phyloP scores from a whole-genome alignment of 2,888 invertebrate species.

The Coelopa pilipes region DNA sequence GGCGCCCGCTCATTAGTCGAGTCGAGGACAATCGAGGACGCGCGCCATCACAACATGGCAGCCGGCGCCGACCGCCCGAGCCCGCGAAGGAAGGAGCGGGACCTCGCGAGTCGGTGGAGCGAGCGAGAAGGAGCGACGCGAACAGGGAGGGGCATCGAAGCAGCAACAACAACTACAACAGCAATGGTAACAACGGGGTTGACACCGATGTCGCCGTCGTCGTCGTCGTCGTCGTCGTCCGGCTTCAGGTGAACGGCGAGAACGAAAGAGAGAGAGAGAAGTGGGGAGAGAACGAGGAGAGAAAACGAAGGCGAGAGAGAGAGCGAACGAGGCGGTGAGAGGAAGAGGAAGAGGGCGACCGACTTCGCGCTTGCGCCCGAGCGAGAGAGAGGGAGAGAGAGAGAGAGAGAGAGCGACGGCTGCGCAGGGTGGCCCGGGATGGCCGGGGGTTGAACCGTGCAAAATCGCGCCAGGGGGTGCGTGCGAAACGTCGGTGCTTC shows the following conservation, averaged over 20 bases:
- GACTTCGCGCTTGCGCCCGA: no score
- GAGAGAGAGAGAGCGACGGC: neutral
- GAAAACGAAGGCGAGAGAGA: neutral
- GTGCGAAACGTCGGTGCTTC: neutral
- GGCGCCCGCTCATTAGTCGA: conserved; percentile 30
- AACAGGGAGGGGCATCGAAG: conserved; percentile 56
- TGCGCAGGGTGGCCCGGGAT: neutral
- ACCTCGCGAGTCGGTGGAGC: conserved; percentile 5
- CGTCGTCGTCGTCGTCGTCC: neutral
- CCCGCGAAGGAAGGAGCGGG: neutral
- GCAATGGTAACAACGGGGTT: conserved; percentile 22
- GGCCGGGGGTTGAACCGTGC: conserved; percentile 15
- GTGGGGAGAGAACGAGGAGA: neutral
- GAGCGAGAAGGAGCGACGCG: conserved; percentile 47
- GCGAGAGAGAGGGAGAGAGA: no score
- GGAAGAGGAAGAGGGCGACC: neutral
- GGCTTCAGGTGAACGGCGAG: conserved; percentile 23
- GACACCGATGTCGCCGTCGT: no score
- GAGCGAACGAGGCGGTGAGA: neutral
- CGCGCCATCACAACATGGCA: conserved; percentile 5
- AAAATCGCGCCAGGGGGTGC: neutral
- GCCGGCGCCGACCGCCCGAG: neutral
- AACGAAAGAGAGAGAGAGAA: neutral
- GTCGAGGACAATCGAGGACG: conserved; percentile 26
- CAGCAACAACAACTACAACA: conserved; percentile 31